A percentile compares a stretch with the other conserved stretches of the same genome.
phyloP scores from a whole-genome alignment of 1,140 invertebrate species.

The Drosophila sproati region DNA sequence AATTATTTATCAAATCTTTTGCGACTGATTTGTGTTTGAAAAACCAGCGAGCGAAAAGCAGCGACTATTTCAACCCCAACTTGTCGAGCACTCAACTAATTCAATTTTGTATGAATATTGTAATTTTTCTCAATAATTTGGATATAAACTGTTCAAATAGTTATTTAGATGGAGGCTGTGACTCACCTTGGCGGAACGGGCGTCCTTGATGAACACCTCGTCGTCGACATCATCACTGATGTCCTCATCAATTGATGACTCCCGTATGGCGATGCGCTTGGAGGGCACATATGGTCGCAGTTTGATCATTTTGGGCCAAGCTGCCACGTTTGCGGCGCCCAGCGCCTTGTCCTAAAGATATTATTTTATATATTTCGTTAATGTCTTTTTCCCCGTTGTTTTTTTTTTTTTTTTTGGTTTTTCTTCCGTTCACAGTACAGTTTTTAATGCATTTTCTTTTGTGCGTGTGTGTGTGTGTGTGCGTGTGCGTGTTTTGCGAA shows the following conservation, averaged over 20 bases:
- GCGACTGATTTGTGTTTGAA: not conserved
- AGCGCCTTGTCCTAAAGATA: constrained; percentile 17
- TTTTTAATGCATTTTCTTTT: constrained; percentile 33
- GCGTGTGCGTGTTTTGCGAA: constrained; percentile 28
- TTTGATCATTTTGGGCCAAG: constrained; percentile 75
- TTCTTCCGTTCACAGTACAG: not conserved
- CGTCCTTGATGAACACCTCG: constrained; percentile 91
- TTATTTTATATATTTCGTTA: constrained; percentile 14
- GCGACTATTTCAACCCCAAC: not conserved
- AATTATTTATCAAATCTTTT: no score
- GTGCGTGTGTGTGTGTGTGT: constrained; percentile 10
- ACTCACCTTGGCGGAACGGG: constrained; percentile 85
- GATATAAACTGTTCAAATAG: no score
- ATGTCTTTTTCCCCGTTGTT: not conserved
- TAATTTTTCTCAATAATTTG: no score
- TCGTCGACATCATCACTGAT: constrained; percentile 88
- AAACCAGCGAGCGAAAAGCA: not conserved
- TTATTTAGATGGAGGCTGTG: not conserved
- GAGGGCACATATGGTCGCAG: constrained; percentile 84
- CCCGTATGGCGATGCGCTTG: constrained; percentile 80
- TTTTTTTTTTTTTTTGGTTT: not conserved
- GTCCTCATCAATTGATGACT: constrained; percentile 83
- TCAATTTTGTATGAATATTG: not conserved
- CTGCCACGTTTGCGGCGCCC: constrained; percentile 21
- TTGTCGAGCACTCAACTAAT: not conserved